These are phyloP conservation scores for Melanotaenia nigrans DNA, from an alignment of 2,797 vertebrate genomes.

Conservation along the genomic window DNA sequence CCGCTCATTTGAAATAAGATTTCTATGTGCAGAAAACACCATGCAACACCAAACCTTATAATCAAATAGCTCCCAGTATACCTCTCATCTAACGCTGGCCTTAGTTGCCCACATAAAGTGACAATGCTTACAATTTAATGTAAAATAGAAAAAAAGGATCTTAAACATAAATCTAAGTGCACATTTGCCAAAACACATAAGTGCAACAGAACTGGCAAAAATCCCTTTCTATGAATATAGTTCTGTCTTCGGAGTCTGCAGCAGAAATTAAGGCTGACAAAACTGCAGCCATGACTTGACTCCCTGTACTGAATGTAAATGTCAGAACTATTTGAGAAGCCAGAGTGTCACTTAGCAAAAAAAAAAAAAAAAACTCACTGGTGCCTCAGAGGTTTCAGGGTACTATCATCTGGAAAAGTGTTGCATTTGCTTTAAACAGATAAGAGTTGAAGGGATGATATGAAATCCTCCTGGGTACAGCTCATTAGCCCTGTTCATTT, in stretches of 20 bases:
- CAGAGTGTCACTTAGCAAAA: conserved; percentile 44
- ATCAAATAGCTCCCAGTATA: too few relatives aligned
- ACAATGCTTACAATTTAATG: too few relatives aligned
- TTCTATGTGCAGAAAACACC: too few relatives aligned
- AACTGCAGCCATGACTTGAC: conserved; percentile 35
- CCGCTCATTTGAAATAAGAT: too few relatives aligned
- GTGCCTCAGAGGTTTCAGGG: conserved; percentile 23
- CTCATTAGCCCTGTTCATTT: conserved; percentile 35
- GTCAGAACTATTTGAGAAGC: conserved; percentile 60
- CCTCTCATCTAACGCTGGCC: too few relatives aligned
- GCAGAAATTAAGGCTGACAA: conserved; percentile 30
- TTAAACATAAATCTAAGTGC: too few relatives aligned
- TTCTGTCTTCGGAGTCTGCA: conserved; percentile 17
- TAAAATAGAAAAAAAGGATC: too few relatives aligned
- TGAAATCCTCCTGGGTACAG: conserved; percentile 36
- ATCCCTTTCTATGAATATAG: conserved; percentile 8
- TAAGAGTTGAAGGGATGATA: conserved; percentile 49
- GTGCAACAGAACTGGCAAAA: background rate
- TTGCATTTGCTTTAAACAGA: conserved; percentile 64
- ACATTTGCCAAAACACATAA: background rate
- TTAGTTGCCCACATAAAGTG: too few relatives aligned
- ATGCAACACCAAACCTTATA: too few relatives aligned
- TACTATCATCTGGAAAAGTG: conserved; percentile 37
- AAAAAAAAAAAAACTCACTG: background rate
- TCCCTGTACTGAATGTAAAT: conserved; percentile 51